These are phyloP conservation scores for Zygothrica quintamaculata DNA, from an alignment of 2,888 invertebrate genomes.

Conservation along the genomic window DNA sequence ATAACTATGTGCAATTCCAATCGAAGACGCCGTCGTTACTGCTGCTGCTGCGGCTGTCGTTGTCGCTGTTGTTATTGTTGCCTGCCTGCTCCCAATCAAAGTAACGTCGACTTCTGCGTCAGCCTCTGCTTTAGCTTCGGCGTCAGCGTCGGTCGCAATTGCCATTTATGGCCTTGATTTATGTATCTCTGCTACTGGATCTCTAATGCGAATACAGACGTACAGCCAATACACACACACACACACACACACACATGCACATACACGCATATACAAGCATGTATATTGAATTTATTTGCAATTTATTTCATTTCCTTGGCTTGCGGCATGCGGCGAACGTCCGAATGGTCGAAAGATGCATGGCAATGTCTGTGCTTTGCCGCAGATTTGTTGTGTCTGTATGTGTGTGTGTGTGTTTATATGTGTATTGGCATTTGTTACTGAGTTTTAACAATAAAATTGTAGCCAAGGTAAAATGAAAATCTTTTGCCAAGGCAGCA, in stretches of 20 bases:
- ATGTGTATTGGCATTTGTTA: constrained; percentile 17
- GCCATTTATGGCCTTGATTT: constrained; percentile 78
- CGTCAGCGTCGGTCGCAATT: constrained; percentile 64
- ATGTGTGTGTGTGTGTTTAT: neutral
- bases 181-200: constrained; percentile 76
- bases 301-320: constrained; percentile 77
- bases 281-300: constrained; percentile 77
- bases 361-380: constrained; percentile 51
- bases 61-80: constrained; percentile 34
- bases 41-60: constrained; percentile 12
- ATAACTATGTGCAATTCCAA: constrained; percentile 43
- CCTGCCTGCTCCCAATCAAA: constrained; percentile 73
- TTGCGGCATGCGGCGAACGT: constrained; percentile 60
- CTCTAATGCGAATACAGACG: constrained; percentile 69
- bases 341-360: constrained; percentile 46
- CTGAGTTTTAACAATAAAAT: constrained; percentile 24
- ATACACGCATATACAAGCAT: constrained; percentile 13
- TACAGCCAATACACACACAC: constrained; percentile 21
- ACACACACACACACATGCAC: constrained; percentile 27
- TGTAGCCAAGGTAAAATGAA: constrained; percentile 23
- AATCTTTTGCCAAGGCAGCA: constrained; percentile 38
- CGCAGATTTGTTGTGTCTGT: constrained; percentile 34
- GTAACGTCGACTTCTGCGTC: constrained; percentile 43
- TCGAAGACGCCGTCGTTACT: constrained; percentile 22
- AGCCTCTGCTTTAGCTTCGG: constrained; percentile 9